Conservation (phyloP, 1,140 invertebrate genomes). For the Eupeodes corollae region DNA sequence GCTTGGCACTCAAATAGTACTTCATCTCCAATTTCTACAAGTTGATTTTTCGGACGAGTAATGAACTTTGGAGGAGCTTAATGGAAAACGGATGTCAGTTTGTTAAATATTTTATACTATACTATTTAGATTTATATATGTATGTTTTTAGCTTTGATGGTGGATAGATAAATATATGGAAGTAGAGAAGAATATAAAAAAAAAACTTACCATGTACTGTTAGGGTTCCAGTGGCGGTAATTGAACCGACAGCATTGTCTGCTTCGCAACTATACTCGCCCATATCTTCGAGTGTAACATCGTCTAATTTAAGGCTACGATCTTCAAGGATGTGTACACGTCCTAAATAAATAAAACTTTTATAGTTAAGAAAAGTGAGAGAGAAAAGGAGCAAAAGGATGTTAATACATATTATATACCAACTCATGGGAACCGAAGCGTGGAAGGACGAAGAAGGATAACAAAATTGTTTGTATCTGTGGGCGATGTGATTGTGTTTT, state of each 20-base stretch:
- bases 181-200: conserved; percentile 6
- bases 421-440: too few relatives aligned
- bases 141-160: too few relatives aligned
- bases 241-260: conserved; percentile 73
- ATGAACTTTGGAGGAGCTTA: conserved; percentile 54
- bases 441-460: neutral
- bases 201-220: conserved; percentile 62
- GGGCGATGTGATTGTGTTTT: neutral
- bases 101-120: neutral
- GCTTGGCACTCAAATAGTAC: conserved; percentile 57
- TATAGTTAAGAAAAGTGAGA: neutral
- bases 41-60: conserved; percentile 50
- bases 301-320: conserved; percentile 63
- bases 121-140: neutral
- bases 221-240: conserved; percentile 67
- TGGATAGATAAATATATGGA: neutral
- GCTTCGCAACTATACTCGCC: conserved; percentile 89
- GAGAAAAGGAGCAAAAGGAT: conserved; percentile 3
- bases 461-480: neutral
- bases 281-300: conserved; percentile 64
- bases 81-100: neutral
- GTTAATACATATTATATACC: neutral
- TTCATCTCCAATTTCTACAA: conserved; percentile 52
- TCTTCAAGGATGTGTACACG: conserved; percentile 69
- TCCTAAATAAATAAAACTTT: conserved; percentile 41